Evolutionary conservation across 2,888 invertebrate species (phyloP).

Genomic region (Mactromeris polynyma): DNA sequence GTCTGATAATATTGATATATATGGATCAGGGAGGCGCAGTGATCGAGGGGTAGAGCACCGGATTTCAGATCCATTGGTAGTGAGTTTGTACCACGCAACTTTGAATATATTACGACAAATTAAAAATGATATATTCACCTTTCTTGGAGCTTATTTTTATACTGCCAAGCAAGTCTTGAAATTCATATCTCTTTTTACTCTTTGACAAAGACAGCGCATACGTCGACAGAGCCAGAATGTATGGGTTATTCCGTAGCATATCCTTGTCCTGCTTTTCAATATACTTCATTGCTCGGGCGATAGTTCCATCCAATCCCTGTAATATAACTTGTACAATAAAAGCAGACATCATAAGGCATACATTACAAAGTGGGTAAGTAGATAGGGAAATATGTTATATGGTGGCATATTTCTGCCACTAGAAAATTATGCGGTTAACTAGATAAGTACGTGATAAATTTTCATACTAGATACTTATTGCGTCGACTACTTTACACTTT

Average conservation of each 20-base stretch:
- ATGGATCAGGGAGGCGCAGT: too few species aligned
- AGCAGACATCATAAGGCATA: neutral
- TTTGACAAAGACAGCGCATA: slow-evolving; percentile 79
- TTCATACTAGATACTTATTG: too few species aligned
- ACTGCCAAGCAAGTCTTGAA: slow-evolving; percentile 66
- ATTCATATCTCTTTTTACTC: slow-evolving; percentile 53
- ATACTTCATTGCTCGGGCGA: slow-evolving; percentile 18
- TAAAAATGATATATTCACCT: neutral
- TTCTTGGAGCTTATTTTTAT: slow-evolving; percentile 21
- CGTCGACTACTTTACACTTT: too few species aligned
- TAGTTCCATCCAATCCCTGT: slow-evolving; percentile 21
- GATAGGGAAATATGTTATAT: too few species aligned
- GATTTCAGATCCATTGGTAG: too few species aligned
- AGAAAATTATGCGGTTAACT: too few species aligned
- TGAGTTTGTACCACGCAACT: too few species aligned
- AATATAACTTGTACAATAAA: neutral
- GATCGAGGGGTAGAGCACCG: too few species aligned
- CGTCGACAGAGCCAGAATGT: slow-evolving; percentile 75
- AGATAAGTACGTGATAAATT: too few species aligned
- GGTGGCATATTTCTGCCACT: too few species aligned
- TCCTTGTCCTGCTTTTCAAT: slow-evolving; percentile 49
- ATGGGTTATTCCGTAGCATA: slow-evolving; percentile 67
- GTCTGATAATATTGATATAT: too few species aligned
- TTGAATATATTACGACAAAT: neutral
- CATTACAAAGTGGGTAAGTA: neutral